These are phyloP conservation scores for Lithophane leautieri DNA, from an alignment of 2,888 invertebrate genomes.

Conservation along the genomic window DNA sequence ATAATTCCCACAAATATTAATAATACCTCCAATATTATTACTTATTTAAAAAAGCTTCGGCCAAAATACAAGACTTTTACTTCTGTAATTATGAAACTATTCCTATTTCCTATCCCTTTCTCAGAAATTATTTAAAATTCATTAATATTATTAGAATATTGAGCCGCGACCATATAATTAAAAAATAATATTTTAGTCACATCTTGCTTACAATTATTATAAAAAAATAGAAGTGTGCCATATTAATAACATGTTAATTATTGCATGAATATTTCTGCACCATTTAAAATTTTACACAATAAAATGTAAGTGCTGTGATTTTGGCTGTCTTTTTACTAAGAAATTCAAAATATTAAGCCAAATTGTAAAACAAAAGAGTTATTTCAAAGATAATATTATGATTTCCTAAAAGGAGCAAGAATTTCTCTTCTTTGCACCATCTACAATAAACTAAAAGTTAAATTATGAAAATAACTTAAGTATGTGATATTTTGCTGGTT, in stretches of 20 bases:
- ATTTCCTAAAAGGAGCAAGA: conserved; percentile 42
- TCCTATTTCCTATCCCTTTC: conserved; percentile 11
- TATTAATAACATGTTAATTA: conserved; percentile 59
- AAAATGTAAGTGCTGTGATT: conserved; percentile 64
- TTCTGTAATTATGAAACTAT: conserved; percentile 30
- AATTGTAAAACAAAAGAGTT: conserved; percentile 29
- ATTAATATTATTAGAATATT: conserved; percentile 23
- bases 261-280: conserved; percentile 62
- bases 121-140: conserved; percentile 17
- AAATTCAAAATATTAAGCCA: conserved; percentile 42
- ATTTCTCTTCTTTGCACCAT: conserved; percentile 57
- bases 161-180: conserved; percentile 34
- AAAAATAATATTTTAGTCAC: conserved; percentile 37
- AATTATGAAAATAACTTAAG: conserved; percentile 59
- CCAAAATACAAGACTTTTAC: conserved; percentile 56
- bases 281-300: conserved; percentile 63
- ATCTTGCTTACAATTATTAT: conserved; percentile 46
- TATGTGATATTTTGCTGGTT: conserved; percentile 87
- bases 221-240: conserved; percentile 66
- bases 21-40: conserved; percentile 27
- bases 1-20: conserved; percentile 15
- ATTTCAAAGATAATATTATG: conserved; percentile 34
- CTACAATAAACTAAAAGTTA: conserved; percentile 54
- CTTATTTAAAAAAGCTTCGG: conserved; percentile 51
- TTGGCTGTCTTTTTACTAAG: conserved; percentile 63